A percentile compares a stretch with the other conserved stretches of the same genome.
phyloP scores from a whole-genome alignment of 2,888 invertebrate species.

The Meiosimyza decipiens region DNA sequence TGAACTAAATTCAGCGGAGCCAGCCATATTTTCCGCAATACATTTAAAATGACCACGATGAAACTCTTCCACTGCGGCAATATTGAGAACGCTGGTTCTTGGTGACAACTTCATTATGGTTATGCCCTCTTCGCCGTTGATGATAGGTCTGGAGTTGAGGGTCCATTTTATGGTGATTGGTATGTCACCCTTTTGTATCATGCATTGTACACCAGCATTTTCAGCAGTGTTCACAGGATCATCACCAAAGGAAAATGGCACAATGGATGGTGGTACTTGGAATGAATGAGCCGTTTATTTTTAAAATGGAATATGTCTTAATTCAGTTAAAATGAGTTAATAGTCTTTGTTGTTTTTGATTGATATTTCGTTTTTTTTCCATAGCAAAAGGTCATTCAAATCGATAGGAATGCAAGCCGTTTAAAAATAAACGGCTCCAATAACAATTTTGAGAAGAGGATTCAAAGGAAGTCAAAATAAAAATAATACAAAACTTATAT shows the following conservation, averaged over 20 bases:
- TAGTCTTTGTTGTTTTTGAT: no score
- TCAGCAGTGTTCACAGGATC: constrained; percentile 78
- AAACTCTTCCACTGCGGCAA: constrained; percentile 74
- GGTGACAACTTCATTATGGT: constrained; percentile 70
- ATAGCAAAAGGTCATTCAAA: no score
- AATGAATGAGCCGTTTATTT: constrained; percentile 10
- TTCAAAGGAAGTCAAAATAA: no score
- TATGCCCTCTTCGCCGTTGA: constrained; percentile 68
- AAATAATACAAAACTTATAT: no score
- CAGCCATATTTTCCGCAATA: constrained; percentile 77
- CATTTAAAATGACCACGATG: constrained; percentile 83
- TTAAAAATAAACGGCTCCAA: no score
- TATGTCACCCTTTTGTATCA: constrained; percentile 81
- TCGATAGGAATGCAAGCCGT: no score
- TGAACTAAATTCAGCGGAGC: constrained; percentile 75
- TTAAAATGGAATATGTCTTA: no score
- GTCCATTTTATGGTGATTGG: constrained; percentile 83
- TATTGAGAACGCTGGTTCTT: constrained; percentile 74
- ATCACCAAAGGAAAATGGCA: constrained; percentile 78
- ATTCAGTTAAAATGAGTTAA: no score
- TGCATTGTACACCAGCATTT: constrained; percentile 76
- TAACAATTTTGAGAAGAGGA: no score
- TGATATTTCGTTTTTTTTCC: no score
- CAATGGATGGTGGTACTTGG: constrained; percentile 74
- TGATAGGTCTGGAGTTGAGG: constrained; percentile 68